These are phyloP conservation scores for Cardiocondyla obscurior DNA, from an alignment of 1,140 invertebrate species.

Conservation along the genomic window DNA sequence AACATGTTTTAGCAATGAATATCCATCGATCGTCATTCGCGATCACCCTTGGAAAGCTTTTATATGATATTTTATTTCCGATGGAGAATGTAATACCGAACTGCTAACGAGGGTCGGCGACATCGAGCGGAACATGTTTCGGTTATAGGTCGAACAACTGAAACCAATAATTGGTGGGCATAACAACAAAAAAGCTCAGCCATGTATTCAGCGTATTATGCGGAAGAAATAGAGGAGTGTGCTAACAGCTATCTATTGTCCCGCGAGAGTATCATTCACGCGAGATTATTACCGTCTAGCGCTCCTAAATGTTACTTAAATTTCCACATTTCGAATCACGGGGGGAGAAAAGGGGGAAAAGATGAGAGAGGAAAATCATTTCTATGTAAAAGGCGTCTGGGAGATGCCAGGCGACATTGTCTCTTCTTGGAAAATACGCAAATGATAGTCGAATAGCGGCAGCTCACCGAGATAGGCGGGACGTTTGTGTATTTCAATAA, in stretches of 20 bases:
- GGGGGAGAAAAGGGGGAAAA: neutral
- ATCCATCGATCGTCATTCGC: conserved; percentile 50
- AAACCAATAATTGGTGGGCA: conserved; percentile 55
- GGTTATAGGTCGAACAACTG: conserved; percentile 50
- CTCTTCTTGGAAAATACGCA: conserved; percentile 30
- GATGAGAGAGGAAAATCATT: neutral
- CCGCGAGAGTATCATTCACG: conserved; percentile 11
- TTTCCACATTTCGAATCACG: neutral
- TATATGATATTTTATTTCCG: conserved; percentile 63
- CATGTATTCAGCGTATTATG: conserved; percentile 43
- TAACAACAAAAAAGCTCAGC: conserved; percentile 36
- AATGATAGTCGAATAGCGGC: conserved; percentile 43
- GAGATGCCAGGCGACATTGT: conserved; percentile 11
- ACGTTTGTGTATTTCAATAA: conserved; percentile 66
- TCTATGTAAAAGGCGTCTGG: conserved; percentile 24
- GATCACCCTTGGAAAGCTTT: conserved; percentile 42
- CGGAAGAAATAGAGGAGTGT: conserved; percentile 28
- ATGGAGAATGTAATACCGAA: conserved; percentile 66
- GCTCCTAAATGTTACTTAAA: conserved; percentile 8
- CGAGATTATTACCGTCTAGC: conserved; percentile 18
- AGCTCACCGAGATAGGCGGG: conserved; percentile 27
- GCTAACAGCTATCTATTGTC: conserved; percentile 41
- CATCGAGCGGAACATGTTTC: conserved; percentile 55
- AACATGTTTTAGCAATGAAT: conserved; percentile 63
- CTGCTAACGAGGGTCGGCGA: conserved; percentile 52